Base-by-base conservation (phyloP, 2,113 vertebrate species). In the Orthonyx spaldingii region DNA sequence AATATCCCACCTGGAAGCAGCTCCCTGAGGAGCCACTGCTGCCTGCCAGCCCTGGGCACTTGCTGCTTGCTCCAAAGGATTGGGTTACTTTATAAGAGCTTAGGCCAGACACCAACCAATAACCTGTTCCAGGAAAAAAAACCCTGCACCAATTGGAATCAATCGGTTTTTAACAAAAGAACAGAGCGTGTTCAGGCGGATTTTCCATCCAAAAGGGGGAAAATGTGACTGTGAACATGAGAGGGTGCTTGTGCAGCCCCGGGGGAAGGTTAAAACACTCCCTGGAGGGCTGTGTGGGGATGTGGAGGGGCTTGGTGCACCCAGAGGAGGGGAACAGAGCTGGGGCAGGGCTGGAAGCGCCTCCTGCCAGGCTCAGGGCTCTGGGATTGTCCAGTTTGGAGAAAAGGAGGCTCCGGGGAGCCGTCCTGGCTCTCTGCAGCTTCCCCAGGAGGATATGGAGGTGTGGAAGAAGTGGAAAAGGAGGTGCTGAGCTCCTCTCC, bases 81-180 rank as follows among this genome's bases (percentile, higher is more conserved):
- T 90, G 91, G 71, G 88, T 95, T 72, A 41, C 91, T 95, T 96
- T 96, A 93, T 93, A 92, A 60, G 70, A 77, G 44, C 68, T 70
- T 41, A 47, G 83, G 50, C 4, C 85, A 77, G 41, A 16, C 52
- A 97, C 71, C 61, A 49, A 60, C 86, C 94, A 91, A 84, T 93
- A 77, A 87, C 32, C 63, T 77, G 78, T 3, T 9, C 56, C 68
- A 64, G 41, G 53, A 2, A 61, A 50, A 46, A 39, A 33, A 47
- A 32, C 6, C 30, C 74, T 23, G 59, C 39, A 69, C 91, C 88
- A 83, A 85, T 72, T 89, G 84, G 92, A 93, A 75, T 55, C 37
- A 4, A 17, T 7, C 8, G 35, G 33, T 37, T 61, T 71, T 28
- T 15, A 44, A 77, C 44, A 66, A 82, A 77, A 65, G 33, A 7